phyloP scores from a whole-genome alignment of 1,140 invertebrate species.

The Apis florea region DNA sequence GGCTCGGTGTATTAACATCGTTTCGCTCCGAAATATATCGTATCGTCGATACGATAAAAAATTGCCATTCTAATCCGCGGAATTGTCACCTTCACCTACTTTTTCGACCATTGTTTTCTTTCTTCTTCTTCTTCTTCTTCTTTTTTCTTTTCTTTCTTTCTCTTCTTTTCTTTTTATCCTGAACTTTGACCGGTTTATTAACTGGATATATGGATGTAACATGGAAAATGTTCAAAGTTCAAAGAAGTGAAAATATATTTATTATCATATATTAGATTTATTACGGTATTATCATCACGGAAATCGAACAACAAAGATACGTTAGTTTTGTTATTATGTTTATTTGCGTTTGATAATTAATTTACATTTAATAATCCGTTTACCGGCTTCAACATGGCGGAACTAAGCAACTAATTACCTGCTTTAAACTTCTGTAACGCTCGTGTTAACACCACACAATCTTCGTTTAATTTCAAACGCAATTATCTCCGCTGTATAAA shows the following conservation, averaged over 20 bases:
- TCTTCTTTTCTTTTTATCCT: neutral
- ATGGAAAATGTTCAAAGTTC: neutral
- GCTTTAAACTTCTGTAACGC: slow-evolving; percentile 4
- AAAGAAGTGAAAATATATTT: neutral
- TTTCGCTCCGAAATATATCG: slow-evolving; percentile 48
- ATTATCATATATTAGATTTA: neutral
- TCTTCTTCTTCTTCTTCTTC: neutral
- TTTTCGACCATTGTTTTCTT: neutral
- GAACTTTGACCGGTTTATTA: neutral
- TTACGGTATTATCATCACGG: neutral
- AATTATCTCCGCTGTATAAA: slow-evolving; percentile 18
- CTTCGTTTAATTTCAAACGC: slow-evolving; percentile 10
- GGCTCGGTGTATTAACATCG: slow-evolving; percentile 57
- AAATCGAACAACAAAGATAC: neutral
- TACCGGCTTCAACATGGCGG: slow-evolving; percentile 8
- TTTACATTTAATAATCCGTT: slow-evolving; percentile 46
- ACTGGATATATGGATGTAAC: neutral
- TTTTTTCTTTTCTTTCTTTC: neutral
- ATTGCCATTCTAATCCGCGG: slow-evolving; percentile 5
- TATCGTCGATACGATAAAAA: slow-evolving; percentile 43
- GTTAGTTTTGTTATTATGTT: neutral
- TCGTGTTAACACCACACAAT: slow-evolving; percentile 24
- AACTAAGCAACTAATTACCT: slow-evolving; percentile 40
- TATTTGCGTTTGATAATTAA: slow-evolving; percentile 22
- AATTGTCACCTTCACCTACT: slow-evolving; percentile 10